Percentiles rank a stretch among this genome's conserved stretches.
Conservation (phyloP, 2,888 invertebrate species). For the Eupithecia subumbrata region DNA sequence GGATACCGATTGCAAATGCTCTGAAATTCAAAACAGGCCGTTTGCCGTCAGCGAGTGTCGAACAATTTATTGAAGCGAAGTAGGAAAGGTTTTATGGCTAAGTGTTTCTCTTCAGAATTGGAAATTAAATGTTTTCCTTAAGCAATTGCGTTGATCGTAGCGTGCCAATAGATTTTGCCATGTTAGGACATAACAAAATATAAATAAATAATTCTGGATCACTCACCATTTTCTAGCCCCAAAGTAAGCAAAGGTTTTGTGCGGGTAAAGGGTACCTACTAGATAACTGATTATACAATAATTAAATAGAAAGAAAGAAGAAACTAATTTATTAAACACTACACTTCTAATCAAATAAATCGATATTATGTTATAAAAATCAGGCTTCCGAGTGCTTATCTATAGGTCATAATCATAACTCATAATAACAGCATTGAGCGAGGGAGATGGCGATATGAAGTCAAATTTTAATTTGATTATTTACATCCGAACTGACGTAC, state of each 20-base stretch:
- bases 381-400: no score
- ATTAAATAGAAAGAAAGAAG: no score
- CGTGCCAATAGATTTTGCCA: neutral
- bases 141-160: neutral
- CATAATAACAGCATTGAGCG: no score
- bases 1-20: conserved; percentile 74
- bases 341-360: no score
- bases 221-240: neutral
- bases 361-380: no score
- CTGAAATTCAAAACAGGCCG: conserved; percentile 80
- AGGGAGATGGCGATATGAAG: no score
- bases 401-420: no score
- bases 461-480: no score
- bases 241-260: neutral
- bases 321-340: no score
- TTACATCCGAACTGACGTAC: no score
- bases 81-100: conserved; percentile 59
- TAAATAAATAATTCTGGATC: neutral
- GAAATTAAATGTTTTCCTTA: conserved; percentile 31
- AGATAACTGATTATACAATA: no score
- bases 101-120: conserved; percentile 18
- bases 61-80: conserved; percentile 74
- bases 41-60: conserved; percentile 71
- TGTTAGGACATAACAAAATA: neutral
- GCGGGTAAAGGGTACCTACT: neutral